Evolutionary conservation across 2,888 invertebrate genomes (phyloP).

Genomic region (Brachylomia viminalis): DNA sequence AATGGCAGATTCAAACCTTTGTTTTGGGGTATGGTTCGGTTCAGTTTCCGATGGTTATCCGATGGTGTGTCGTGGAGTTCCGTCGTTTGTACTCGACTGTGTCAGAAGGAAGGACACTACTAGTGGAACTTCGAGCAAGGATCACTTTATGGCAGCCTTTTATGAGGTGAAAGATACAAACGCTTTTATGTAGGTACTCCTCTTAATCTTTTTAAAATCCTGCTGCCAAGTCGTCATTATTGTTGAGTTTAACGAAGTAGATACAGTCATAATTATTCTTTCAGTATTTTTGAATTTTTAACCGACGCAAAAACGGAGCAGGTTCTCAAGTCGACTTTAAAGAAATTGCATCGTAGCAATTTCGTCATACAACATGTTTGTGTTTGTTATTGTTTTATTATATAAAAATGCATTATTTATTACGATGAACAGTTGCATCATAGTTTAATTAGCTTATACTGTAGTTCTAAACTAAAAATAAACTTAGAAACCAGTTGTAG

Average conservation of each 20-base stretch:
- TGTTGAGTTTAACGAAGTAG: background rate
- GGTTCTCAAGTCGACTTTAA: background rate
- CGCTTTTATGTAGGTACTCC: background rate
- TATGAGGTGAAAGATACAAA: background rate
- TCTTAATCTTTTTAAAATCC: background rate
- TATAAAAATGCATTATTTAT: background rate
- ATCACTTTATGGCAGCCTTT: background rate
- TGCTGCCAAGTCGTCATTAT: background rate
- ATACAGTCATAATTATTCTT: background rate
- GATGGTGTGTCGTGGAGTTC: background rate
- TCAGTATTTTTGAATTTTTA: background rate
- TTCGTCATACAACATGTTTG: background rate
- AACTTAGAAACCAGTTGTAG: background rate
- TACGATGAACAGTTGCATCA: background rate
- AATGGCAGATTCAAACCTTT: constrained; percentile 37
- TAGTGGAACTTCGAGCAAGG: background rate
- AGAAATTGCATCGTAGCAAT: background rate
- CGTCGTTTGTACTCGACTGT: background rate
- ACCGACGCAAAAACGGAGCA: background rate
- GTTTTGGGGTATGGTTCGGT: constrained; percentile 1
- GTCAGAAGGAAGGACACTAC: background rate
- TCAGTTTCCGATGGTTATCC: constrained; percentile 23
- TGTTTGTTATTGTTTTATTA: background rate
- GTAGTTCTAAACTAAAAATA: constrained; percentile 29
- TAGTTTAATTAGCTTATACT: constrained; percentile 6